Evolutionary conservation across 2,888 invertebrate genomes (phyloP), one percentile per base, ranked within the genome.

Genomic region (Troilus luridus): DNA sequence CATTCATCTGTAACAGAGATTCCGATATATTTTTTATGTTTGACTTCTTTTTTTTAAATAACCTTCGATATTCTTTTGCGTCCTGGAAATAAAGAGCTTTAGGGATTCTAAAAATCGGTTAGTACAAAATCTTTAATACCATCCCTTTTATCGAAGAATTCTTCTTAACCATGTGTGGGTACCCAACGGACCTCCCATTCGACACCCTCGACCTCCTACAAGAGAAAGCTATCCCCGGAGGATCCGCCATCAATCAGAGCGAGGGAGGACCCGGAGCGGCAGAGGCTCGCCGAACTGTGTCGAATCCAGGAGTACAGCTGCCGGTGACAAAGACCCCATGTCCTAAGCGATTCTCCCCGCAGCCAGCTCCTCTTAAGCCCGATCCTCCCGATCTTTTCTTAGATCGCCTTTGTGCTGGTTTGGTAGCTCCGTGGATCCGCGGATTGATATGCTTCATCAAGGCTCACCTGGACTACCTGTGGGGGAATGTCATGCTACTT

Each of bases 241-340:
- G 81, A 81, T 14, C 21, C 81, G 54, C 81, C 54, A 81, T 81
- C 81, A 81, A 81, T 81, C 81, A 81, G 81, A 10, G 12, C 81
- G 17, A 81, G 81, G 54, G 81, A 81, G 81, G 41, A 81, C 81
- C 19, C 54, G 9, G 19, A 81, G 54, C 77, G 41, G 41, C 81
- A 56, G 54, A 81, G 81, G 54, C 41, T 54, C 54, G 54, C 41
- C 81, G 81, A 81, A 54, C 81, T 81, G 81, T 81, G 81, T 81
- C 81, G 54, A 81, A 81, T 81, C 54, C 54, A 81, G 81, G 81
- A 81, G 81, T 81, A 81, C 81, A 81, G 81, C 81, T 81, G 81
- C 24, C 81, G 10, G 54, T 81, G 81, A 81, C 81, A 81, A 81
- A 81, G 81, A 10, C 54, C 9, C 81, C 81, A 54, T 54, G 54